Conservation (phyloP, 2,797 vertebrate species). For the Novumbra hubbsi region DNA sequence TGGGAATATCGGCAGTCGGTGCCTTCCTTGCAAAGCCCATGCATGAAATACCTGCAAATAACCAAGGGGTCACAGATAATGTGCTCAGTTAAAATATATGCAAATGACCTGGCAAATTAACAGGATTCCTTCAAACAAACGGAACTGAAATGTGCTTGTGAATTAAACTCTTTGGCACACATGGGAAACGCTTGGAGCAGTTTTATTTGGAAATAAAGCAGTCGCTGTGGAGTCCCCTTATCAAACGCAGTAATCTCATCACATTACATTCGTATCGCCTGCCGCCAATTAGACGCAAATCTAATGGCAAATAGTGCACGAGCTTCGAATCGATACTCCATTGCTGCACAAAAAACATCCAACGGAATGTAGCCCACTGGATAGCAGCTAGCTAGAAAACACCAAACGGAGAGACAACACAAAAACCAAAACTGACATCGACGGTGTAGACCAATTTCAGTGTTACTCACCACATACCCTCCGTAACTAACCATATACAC, state of each 20-base stretch:
- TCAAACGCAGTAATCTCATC: too few species aligned
- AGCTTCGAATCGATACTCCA: neutral
- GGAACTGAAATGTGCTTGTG: neutral
- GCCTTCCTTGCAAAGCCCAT: conserved; percentile 97
- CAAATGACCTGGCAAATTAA: neutral
- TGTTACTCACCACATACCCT: neutral
- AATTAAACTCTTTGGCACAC: neutral
- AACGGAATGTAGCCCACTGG: neutral
- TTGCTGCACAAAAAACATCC: neutral
- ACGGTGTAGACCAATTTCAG: neutral
- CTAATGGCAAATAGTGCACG: neutral
- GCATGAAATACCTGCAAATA: conserved; percentile 91
- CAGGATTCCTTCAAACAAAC: neutral
- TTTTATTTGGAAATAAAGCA: too few species aligned
- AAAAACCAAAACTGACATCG: neutral
- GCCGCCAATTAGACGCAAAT: neutral
- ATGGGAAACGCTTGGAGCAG: neutral
- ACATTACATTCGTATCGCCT: neutral
- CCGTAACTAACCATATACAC: neutral
- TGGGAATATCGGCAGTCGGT: conserved; percentile 96
- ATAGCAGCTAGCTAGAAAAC: neutral
- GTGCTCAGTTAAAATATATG: neutral
- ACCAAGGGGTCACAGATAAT: conserved; percentile 7
- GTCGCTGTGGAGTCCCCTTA: neutral
- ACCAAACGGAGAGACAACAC: too few species aligned